phyloP scores from a whole-genome alignment of 37 sponge, comb jelly and placozoan species.

The Cliona cf. orientalis region DNA sequence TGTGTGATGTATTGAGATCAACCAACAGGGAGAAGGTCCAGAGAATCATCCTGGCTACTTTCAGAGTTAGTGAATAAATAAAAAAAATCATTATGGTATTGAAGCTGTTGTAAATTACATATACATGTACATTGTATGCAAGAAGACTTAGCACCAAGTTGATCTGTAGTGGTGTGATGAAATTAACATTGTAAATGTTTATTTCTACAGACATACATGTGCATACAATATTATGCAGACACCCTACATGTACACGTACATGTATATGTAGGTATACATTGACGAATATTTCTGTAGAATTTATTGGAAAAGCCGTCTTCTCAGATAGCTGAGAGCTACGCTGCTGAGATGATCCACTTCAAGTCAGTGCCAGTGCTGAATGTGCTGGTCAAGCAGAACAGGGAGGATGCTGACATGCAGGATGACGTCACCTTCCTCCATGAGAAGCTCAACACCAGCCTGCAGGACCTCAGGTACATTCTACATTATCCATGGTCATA shows the following conservation, averaged over 20 bases:
- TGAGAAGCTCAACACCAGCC: conserved; percentile 65
- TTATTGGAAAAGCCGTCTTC: conserved; percentile 63
- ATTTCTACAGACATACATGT: neutral
- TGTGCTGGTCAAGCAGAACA: conserved; percentile 71
- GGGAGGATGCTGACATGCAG: conserved; percentile 82
- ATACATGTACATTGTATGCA: no score
- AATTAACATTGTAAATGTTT: no score
- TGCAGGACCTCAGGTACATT: conserved; percentile 91
- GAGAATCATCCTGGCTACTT: conserved; percentile 73
- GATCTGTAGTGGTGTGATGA: no score
- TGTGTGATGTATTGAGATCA: conserved; percentile 90
- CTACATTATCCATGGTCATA: no score
- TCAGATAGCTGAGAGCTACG: conserved; percentile 49
- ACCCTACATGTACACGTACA: neutral
- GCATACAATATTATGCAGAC: neutral
- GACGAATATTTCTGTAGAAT: conserved; percentile 38
- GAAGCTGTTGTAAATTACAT: no score
- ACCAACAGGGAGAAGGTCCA: conserved; percentile 91
- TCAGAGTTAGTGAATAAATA: conserved; percentile 49
- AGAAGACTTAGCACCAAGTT: no score
- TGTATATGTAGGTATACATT: neutral
- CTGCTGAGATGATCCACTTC: conserved; percentile 80
- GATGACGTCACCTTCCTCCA: conserved; percentile 84
- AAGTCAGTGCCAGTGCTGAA: conserved; percentile 73
- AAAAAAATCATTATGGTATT: neutral